Evolutionary conservation across 2,888 invertebrate species (phyloP), one percentile per base, ranked within the genome.

Genomic region (Rosalia funebris): DNA sequence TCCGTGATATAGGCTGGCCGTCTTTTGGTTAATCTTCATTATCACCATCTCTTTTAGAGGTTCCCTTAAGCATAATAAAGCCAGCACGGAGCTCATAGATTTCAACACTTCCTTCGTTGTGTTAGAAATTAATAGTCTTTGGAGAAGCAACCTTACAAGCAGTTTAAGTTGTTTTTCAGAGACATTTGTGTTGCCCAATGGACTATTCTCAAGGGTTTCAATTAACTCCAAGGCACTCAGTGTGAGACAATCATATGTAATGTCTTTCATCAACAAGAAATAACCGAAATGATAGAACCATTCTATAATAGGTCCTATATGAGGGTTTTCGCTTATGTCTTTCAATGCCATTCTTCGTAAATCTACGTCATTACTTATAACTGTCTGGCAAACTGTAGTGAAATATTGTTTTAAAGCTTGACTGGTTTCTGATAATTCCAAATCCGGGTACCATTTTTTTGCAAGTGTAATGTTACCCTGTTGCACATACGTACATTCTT

Each of bases 251-350:
- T 81, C 79, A 57, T 80, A 79, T 2, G 79, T 79, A 14, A 79
- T 75, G 65, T 87, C 86, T 69, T 87, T 87, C 39, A 85, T 87
- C 0, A 88, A 74, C 1, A 87, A 83, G 36, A 87, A 72, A 15
- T 87, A 86, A 0, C 85, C 85, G 68, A 87, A 77, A 72, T 86
- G 85, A 73, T 87, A 87, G 45, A 87, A 83, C 77, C 87, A 87
- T 10, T 87, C 85, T 54, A 85, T 84, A 66, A 87, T 85, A 0
- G 86, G 86, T 0, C 87, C 87, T 16, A 87, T 86, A 15, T 84
- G 76, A 0, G 84, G 83, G 73, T 88, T 87, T n/a, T 83, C 83
- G 65, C 82, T 82, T 39, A 88, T 77, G 74, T 87, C 86, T 62
- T 82, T 81, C n/a, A 87, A 83, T 0, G 87, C 87, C 50, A 84